phyloP scores from a whole-genome alignment of 2,888 invertebrate species.

The Ceriagrion tenellum region DNA sequence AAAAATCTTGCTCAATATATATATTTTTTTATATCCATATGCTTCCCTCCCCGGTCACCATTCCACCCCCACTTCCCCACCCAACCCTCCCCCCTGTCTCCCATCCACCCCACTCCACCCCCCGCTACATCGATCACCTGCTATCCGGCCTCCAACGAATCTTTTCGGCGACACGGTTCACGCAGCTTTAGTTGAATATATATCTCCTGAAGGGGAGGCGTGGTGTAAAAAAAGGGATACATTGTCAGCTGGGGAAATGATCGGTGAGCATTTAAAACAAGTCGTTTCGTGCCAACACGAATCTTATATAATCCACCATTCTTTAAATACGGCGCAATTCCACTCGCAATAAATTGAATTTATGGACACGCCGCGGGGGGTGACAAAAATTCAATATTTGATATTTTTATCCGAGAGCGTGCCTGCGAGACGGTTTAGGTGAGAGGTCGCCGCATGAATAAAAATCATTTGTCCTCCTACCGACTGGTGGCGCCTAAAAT shows the following conservation, averaged over 20 bases:
- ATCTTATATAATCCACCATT: slow-evolving; percentile 56
- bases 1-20: slow-evolving; percentile 39
- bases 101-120: not conserved
- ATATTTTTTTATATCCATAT: not conserved
- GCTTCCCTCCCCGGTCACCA: not conserved
- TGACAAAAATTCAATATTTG: not conserved
- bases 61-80: not conserved
- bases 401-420: slow-evolving; percentile 27
- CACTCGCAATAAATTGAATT: slow-evolving; percentile 44
- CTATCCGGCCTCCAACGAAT: slow-evolving; percentile 46
- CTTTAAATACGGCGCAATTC: slow-evolving; percentile 49
- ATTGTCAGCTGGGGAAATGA: slow-evolving; percentile 39
- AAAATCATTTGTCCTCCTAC: not conserved
- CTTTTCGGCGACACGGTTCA: slow-evolving; percentile 46
- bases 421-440: not conserved
- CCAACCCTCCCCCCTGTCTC: not conserved
- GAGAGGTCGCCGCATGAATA: not conserved
- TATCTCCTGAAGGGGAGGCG: slow-evolving; percentile 20
- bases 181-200: slow-evolving; percentile 61
- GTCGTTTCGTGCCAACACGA: slow-evolving; percentile 52
- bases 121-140: slow-evolving; percentile 49
- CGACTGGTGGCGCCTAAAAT: not conserved
- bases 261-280: slow-evolving; percentile 61
- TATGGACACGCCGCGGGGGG: slow-evolving; percentile 4
- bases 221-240: not conserved